Base-by-base conservation (phyloP, 2,888 invertebrate genomes). In the Agrotis clavis region DNA sequence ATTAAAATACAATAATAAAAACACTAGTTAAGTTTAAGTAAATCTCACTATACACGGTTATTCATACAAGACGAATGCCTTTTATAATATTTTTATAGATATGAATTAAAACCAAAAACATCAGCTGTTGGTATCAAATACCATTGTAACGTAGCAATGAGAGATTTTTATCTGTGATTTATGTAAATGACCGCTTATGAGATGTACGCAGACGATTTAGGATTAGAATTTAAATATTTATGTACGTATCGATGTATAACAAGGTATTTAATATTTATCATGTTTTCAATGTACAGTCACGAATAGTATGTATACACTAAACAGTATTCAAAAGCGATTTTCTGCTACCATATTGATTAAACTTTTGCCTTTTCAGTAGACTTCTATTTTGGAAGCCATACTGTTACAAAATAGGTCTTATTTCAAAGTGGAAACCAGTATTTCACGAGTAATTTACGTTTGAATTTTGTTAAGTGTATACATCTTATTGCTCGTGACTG, bases 111-210 rank as follows among this genome's bases (percentile, higher is more conserved):
- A 75, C 76, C 67, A 78, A 75, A 79, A 70, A 67, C 50, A 67
- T 64, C 57, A 64, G 71, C 77, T 57, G 50, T 63, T 68, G 78
- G 86, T 84, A 84, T 81, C 11, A 72, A 85, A 85, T 86, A 86
- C 79, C 74, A 74, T 79, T 83, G 51, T 81, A 81, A 63, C 61
- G 51, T 75, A 80, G 59, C 69, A 77, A 74, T 70, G 69, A 83
- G 90, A 90, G 89, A 92, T 90, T 90, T 86, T 87, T 87, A 91
- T 90, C 92, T 92, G 92, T 93, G 92, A 93, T 92, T 86, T 89
- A 87, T 86, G 80, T 73, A 77, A 82, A 65, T 53, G 66, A 75
- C 75, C 79, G 74, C 71, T 86, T 86, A 84, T 81, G 80, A 87
- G 84, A 84, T 84, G 74, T 81, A 81, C 83, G 79, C 80, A 78